Base-by-base conservation (phyloP, 2,113 vertebrate genomes). In the Amazona vittata region DNA sequence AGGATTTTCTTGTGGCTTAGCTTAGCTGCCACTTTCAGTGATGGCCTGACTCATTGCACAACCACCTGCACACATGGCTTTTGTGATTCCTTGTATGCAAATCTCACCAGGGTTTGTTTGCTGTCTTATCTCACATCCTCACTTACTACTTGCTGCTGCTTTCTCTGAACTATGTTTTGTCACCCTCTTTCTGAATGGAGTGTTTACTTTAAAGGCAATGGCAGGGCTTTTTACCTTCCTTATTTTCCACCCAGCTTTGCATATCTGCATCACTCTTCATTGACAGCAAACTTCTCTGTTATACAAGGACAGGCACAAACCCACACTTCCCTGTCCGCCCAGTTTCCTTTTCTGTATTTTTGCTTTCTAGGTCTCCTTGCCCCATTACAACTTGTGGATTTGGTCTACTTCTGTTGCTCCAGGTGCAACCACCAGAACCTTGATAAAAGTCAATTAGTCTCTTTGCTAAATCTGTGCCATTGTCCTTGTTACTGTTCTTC, bases 311-410 rank as follows among this genome's bases (percentile, higher is more conserved):
- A 52, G 62, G 22, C 33, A n/a, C 35, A 79, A 46, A 31, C 39
- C 83, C 67, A 69, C 50, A 50, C 29, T 47, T 31, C 49, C 35
- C 90, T 29, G 41, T 68, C 50, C 59, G 91, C 44, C 64, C 86
- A 12, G 17, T 14, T 97, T 94, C 91, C 86, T 83, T 84, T 81
- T 90, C 92, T 84, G 62, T 37, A 35, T 79, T 93, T 79, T 65
- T 92, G 92, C 90, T 93, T 96, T 93, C 94, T 78, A 94, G 83
- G 86, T 89, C 95, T 96, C 88, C 69, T 67, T 21, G 55, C 41
- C 20, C 68, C 83, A 15, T 49, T 18, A 44, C 14, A 57, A 9
- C 53, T 13, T 18, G 3, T 6, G 15, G 59, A 43, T 83, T 22
- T 52, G 57, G 55, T 71, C 76, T 86, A 75, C 39, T 83, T 96